Base-by-base conservation (phyloP, 2,888 invertebrate species). In the Tachina fera region DNA sequence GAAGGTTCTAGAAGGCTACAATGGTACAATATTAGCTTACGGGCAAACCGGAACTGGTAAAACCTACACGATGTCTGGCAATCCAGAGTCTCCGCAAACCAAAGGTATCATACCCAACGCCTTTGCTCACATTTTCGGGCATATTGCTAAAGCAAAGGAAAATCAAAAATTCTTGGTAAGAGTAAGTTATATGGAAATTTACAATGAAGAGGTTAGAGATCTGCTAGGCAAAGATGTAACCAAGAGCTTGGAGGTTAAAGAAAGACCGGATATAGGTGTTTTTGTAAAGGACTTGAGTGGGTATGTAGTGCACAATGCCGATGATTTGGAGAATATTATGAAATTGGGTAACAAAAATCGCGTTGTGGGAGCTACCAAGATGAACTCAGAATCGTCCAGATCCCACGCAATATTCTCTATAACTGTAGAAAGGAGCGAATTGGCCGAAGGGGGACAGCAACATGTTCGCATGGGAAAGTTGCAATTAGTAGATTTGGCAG, bases 331-430 rank as follows among this genome's bases (percentile, higher is more conserved):
- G 91, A 96, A 97, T 89, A 97, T 99, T 74, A 98, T 99, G 98
- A 96, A 96, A 56, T 94, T 98, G 31, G 99, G 99, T 76, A 99
- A 99, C 92, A 98, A 98, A 93, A 99, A 98, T 94, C 95, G 99
- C 61, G 95, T 95, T 63, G 96, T 97, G 8, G 97, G 97, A 45
- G 96, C 98, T 0, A 99, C 99, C 0, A 97, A 98, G 88, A 99
- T 99, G 99, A 99, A 99, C 93, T 96, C 96, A 13, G 97, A 97
- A 91, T 98, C 98, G 89, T 99, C 98, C 0, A 94, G 99, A 70
- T 99, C 98, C 0, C 99, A 99, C 94, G 99, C 99, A 10, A 99
- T 99, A 89, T 99, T 99, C 94, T 98, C 98, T 14, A 98, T 99
- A 65, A 98, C 98, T 0, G 97, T 99, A 61, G 99, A 99, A 94